Conservation (phyloP, 2,113 vertebrate species). For the Macaca nemestrina region DNA sequence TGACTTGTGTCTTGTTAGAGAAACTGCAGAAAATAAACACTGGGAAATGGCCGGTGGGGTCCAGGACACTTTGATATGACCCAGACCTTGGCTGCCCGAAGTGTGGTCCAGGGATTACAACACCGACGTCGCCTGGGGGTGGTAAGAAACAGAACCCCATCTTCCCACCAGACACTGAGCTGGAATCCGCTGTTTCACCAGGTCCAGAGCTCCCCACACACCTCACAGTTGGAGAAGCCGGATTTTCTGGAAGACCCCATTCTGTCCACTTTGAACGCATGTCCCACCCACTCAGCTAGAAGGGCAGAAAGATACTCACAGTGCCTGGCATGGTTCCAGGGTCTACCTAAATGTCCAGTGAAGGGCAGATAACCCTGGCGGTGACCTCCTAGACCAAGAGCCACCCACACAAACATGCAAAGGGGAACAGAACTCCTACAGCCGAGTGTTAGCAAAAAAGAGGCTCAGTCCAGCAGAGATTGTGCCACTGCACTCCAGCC, state of each 20-base stretch:
- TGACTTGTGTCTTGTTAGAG: background rate
- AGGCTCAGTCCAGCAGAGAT: no score
- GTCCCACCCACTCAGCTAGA: accelerated
- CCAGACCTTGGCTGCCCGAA: background rate
- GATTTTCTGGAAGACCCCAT: background rate
- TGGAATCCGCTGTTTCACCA: accelerated
- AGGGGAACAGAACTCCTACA: no score
- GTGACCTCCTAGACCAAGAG: background rate
- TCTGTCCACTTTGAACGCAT: accelerated
- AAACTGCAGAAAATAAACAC: background rate
- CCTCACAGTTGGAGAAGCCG: background rate
- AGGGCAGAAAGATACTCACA: accelerated
- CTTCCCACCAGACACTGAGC: background rate
- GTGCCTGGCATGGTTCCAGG: accelerated
- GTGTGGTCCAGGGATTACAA: accelerated
- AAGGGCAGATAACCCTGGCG: accelerated
- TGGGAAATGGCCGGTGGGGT: background rate
- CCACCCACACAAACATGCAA: accelerated
- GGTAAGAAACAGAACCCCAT: no score
- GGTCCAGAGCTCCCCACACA: background rate
- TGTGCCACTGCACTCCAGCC: no score
- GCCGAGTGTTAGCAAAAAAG: background rate
- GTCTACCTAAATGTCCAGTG: no score
- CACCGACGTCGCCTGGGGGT: accelerated
- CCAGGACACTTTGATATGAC: no score